phyloP scores from a whole-genome alignment of 2,888 invertebrate genomes.

The Nomada hirtipes region DNA sequence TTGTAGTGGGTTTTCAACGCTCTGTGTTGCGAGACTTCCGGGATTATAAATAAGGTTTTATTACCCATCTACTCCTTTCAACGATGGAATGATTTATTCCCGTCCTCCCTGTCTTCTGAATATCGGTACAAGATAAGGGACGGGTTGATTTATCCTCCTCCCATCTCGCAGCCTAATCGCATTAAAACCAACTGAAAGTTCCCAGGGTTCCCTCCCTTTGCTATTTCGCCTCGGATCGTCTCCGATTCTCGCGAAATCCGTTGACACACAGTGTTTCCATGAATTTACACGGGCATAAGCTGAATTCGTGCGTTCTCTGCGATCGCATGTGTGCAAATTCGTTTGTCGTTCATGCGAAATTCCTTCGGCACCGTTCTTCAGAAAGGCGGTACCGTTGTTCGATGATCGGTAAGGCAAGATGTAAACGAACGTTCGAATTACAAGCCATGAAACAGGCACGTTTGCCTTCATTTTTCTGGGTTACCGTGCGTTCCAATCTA shows the following conservation, averaged over 20 bases:
- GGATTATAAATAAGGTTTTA: no score
- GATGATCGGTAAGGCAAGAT: not conserved
- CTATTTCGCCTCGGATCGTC: conserved; percentile 38
- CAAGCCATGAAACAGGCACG: not conserved
- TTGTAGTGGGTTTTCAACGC: no score
- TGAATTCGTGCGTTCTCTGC: not conserved
- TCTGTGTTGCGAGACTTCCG: no score
- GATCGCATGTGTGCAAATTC: not conserved
- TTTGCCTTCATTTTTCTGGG: conserved; percentile 22
- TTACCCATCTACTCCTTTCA: not conserved
- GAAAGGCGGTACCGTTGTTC: not conserved
- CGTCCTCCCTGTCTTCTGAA: conserved; percentile 25
- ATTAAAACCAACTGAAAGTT: conserved; percentile 74
- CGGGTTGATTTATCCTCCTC: conserved; percentile 58
- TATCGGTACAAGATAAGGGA: conserved; percentile 33
- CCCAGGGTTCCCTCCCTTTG: conserved; percentile 54
- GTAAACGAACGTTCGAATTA: not conserved
- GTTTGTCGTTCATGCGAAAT: not conserved
- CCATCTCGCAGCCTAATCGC: conserved; percentile 67
- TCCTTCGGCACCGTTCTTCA: not conserved
- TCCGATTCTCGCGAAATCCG: conserved; percentile 59
- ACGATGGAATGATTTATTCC: conserved; percentile 53
- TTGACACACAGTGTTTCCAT: conserved; percentile 45
- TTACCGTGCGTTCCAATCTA: conserved; percentile 45
- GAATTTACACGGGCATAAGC: conserved; percentile 10